Base-by-base conservation (phyloP, 2,888 invertebrate species). In the Drosophila kambysellisi region DNA sequence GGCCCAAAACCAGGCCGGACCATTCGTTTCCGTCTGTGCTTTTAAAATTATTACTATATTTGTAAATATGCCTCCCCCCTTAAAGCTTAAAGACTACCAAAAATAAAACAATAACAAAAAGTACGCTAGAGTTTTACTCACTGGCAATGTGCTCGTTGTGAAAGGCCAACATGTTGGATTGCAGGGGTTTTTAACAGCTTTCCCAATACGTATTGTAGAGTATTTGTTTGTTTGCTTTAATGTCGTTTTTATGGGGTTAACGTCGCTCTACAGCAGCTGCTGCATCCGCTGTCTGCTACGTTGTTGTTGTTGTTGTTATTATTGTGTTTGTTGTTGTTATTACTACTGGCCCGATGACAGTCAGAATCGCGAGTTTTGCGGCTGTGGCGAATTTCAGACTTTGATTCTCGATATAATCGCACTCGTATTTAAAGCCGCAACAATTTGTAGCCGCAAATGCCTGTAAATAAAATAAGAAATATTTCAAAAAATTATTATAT, bases 71-170 rank as follows among this genome's bases (percentile, higher is more conserved):
- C 52, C 73, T 63, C 35, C 39, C 50, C 20, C 11, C 57, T 70
- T 70, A 64, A 68, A 67, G 74, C 70, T 77, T 71, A 59, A 70
- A 69, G 76, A 43, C 25, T 29, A 17, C n/a, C 33, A 53, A 62
- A 54, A 41, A 30, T 4, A 37, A 51, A 51, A 32, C 6, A 32
- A 17, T 39, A 29, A 50, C 29, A 25, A 54, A 43, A 46, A 57
- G n/a, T 48, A 63, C 54, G 30, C 30, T 63, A 48, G 59, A 76
- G 66, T 70, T 68, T 64, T 70, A 93, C 93, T 93, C 80, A 93
- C 93, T 92, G 88, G 93, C 92, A 82, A 93, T 93, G 81, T 92
- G 93, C 82, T 93, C 93, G 90, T 93, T 93, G 89, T 93, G 93
- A 85, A 93, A 92, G 92, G 93, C 93, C 93, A 93, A 92, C 93